A percentile compares a stretch with the other conserved stretches of the same genome.
Conservation (phyloP, 2,797 vertebrate species). For the Distichodus sexfasciatus region DNA sequence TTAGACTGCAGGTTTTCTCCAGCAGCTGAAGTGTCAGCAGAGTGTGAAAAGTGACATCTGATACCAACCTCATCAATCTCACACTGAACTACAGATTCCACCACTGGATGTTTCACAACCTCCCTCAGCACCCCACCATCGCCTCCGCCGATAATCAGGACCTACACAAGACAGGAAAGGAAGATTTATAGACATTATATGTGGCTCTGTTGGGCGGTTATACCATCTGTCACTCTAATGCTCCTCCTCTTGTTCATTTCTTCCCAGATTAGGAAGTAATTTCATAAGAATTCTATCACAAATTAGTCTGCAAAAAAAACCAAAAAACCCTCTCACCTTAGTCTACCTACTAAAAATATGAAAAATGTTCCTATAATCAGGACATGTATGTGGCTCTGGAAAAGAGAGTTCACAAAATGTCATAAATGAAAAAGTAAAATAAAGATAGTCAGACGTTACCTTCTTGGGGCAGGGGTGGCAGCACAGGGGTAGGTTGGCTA, state of each 20-base stretch:
- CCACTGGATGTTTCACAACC: constrained; percentile 89
- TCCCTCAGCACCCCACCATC: constrained; percentile 93
- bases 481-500: constrained; percentile 91
- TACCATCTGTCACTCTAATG: background rate
- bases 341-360: no score
- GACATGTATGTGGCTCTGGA: no score
- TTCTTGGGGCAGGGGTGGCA: constrained; percentile 92
- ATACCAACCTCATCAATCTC: constrained; percentile 91
- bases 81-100: constrained; percentile 92
- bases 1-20: background rate
- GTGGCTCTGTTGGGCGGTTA: background rate
- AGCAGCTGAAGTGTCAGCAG: no score
- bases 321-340: no score
- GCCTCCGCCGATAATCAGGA: constrained; percentile 93
- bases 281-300: background rate
- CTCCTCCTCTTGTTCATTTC: background rate
- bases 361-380: no score
- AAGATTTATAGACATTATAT: background rate
- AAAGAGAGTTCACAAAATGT: no score
- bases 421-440: no score
- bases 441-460: constrained; percentile 66
- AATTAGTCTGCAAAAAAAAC: background rate
- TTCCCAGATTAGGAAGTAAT: background rate
- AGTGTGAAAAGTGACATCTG: background rate
- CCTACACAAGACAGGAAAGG: constrained; percentile 65